Conservation (phyloP, 2,797 vertebrate genomes). For the Danio tinwini region DNA sequence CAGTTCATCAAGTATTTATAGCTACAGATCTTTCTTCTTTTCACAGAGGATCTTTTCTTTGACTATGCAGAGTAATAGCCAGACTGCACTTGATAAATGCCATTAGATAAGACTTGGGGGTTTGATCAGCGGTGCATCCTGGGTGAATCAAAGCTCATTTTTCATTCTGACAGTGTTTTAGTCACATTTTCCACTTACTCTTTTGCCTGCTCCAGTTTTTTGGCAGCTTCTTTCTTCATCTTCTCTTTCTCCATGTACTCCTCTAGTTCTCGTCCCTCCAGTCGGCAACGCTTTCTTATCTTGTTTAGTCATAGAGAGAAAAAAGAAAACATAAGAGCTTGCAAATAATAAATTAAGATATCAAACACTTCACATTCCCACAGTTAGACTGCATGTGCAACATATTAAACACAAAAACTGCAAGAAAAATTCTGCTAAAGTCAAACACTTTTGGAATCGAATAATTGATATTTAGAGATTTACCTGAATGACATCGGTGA, state of each 20-base stretch:
- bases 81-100: not conserved
- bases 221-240: slow-evolving; percentile 95
- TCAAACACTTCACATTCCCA: not conserved
- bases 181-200: slow-evolving; percentile 83
- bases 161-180: not conserved
- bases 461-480: not conserved
- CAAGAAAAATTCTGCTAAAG: not conserved
- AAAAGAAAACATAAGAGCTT: not conserved
- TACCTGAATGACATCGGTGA: not conserved
- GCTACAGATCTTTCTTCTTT: not conserved
- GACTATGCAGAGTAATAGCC: not conserved
- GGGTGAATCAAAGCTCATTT: not conserved
- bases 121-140: slow-evolving; percentile 11
- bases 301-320: slow-evolving; percentile 59
- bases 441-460: not conserved
- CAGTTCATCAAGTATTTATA: slow-evolving; percentile 7
- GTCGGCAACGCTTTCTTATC: slow-evolving; percentile 94
- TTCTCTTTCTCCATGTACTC: slow-evolving; percentile 96
- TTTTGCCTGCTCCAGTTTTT: slow-evolving; percentile 97
- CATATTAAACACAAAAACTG: not conserved
- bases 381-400: not conserved
- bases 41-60: not conserved
- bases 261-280: slow-evolving; percentile 96
- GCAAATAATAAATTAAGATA: not conserved
- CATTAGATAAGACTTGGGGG: not conserved